Base-by-base conservation (phyloP, 2,888 invertebrate species). In the Polia nebulosa region DNA sequence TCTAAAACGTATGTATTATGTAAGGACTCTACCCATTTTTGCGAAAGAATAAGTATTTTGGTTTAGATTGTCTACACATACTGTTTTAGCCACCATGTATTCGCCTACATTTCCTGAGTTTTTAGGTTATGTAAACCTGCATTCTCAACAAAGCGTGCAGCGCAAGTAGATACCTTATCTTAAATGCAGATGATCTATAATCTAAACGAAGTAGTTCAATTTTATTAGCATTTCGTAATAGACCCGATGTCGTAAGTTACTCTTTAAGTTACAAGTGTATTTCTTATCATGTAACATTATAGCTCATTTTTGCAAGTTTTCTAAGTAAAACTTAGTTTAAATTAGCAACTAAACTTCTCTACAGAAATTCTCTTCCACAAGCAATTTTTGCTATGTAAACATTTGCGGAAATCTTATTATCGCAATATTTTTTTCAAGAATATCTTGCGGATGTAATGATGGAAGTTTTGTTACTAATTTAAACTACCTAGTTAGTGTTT, bases 121-220 rank as follows among this genome's bases (percentile, higher is more conserved):
- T 59, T 25, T 39, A 25, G 9, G 41, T 79, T 79, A 70, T 20
- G 49, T 63, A 76, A 57, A 62, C 36, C 17, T 57, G 59, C 64
- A 68, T 57, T 72, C 64, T 59, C 49, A 59, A 27, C 13, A 22
- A 44, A 52, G 22, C 44, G 41, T 64, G 52, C 32, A 63, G 25
- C 32, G 34, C 59, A 44, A 49, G 27, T 27, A 9, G 17, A 9
- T 7, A 49, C n/a, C 8, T 49, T 27, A 76, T 72, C 39, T 65
- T 15, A 65, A 70, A 69, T 66, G 41, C 39, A 13, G n/a, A 22
- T 44, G 13, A 62, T 80, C 57, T 63, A 22, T 22, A 58, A 58
- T 62, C 45, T 45, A 27, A 44, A 44, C 58, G 53, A 55, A 72
- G 36, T 52, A 52, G 44, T 56, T 56, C 64, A 22, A 64, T 64